Evolutionary conservation across 2,113 vertebrate species (phyloP), one percentile per base, ranked within the genome.

Genomic region (Coptodon bakossiorum): DNA sequence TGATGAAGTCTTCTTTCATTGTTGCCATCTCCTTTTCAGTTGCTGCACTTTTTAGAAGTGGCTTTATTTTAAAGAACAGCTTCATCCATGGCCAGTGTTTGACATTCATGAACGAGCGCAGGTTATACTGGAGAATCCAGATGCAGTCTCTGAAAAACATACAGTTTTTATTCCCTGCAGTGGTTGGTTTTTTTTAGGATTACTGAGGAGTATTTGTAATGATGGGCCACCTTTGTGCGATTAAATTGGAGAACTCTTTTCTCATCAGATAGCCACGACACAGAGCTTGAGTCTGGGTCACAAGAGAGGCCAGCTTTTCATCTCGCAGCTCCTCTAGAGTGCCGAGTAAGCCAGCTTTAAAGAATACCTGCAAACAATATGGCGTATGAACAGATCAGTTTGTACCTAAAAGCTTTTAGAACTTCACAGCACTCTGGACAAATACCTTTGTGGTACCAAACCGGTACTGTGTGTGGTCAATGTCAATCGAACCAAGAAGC

Each of bases 251-350:
- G 85, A 59, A 85, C 52, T 94, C 85, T 57, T 89, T 94, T n/a
- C 92, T 92, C 89, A 97, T 97, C 82, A 98, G 90, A 81, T 91
- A 97, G 3, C 97, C 97, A 53, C 97, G 95, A 91, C 97, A 98
- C 27, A 97, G 4, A 2, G 97, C 97, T 87, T 98, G 97, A 2
- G 94, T 98, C 31, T 86, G 90, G 1, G 96, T 98, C 90, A 98
- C 97, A 19, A 98, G 95, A 27, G 93, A 96, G n/a, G 94, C 97
- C 34, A 98, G 95, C 86, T 97, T 97, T 90, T 97, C 97, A 11
- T 98, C 97, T 94, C 97, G 96, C 97, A 98, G 96, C 92, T 98
- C 97, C 90, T 98, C 97, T 61, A 98, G 96, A 11, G 95, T 90
- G 82, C 98, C 98, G 34, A 98, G 80, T 1, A 98, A 96, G 6